Conservation (phyloP, 2,888 invertebrate species). For the Rotaria socialis region DNA sequence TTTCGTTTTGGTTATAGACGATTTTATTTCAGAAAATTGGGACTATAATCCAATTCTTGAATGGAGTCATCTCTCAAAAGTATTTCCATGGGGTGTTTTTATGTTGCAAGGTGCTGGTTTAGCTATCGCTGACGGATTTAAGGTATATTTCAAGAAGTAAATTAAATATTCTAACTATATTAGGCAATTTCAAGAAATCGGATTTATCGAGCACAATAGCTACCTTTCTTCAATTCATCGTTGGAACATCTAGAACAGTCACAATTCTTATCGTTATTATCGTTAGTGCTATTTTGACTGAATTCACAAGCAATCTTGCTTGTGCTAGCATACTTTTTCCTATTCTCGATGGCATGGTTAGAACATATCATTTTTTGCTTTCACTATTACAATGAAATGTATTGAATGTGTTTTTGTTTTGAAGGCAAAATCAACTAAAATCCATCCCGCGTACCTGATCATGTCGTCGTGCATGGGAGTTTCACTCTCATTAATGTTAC, state of each 20-base stretch:
- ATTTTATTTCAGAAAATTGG: background rate
- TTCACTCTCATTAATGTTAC: background rate
- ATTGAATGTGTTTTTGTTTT: no score
- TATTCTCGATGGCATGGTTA: background rate
- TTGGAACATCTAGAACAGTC: background rate
- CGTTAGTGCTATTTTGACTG: background rate
- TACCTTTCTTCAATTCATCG: background rate
- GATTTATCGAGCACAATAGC: background rate
- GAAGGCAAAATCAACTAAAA: background rate
- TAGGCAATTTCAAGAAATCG: background rate
- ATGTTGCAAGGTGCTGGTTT: constrained; percentile 30
- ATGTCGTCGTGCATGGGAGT: background rate
- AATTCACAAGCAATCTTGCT: constrained; percentile 20
- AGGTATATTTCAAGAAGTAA: background rate
- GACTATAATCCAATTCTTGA: background rate
- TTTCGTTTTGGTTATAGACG: no score
- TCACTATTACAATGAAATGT: no score
- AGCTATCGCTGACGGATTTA: background rate
- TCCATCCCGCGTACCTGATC: background rate
- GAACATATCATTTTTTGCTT: background rate
- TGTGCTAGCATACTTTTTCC: background rate
- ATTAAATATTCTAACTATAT: background rate
- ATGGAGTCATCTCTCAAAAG: background rate
- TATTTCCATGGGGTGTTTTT: constrained; percentile 28
- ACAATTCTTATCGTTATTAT: background rate